Evolutionary conservation across 2,113 vertebrate species (phyloP).

Genomic region (Synodontis membranacea): DNA sequence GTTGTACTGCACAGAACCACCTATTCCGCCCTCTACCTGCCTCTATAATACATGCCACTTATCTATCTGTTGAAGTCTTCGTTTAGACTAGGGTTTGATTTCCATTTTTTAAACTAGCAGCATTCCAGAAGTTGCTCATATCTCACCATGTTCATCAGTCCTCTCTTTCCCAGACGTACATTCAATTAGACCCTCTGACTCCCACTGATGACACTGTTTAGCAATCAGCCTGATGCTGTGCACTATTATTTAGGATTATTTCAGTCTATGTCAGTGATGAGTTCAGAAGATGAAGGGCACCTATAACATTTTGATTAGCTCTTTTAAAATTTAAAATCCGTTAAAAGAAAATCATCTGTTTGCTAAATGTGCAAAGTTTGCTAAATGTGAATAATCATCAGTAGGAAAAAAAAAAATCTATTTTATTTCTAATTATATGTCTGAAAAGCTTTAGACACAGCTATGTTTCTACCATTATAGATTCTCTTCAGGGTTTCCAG

Average conservation of each 20-base stretch:
- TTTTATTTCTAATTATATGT: conserved; percentile 1
- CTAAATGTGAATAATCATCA: background rate
- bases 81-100: conserved; percentile 1
- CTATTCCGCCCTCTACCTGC: background rate
- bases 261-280: conserved; percentile 41
- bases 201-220: conserved; percentile 25
- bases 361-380: too few relatives aligned
- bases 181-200: conserved; percentile 36
- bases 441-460: conserved; percentile 3
- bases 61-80: conserved; percentile 7
- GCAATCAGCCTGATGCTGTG: conserved; percentile 41
- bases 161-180: conserved; percentile 39
- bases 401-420: conserved; percentile 2
- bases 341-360: too few relatives aligned
- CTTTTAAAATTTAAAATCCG: background rate
- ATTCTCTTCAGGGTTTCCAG: conserved; percentile 48
- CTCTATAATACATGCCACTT: conserved; percentile 26
- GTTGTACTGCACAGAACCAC: background rate
- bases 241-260: conserved; percentile 43
- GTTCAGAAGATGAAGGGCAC: conserved; percentile 5
- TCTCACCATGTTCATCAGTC: conserved; percentile 35
- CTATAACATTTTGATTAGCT: background rate
- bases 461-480: conserved; percentile 30
- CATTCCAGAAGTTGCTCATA: conserved; percentile 15
- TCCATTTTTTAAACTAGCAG: conserved; percentile 5